Conservation (phyloP, 2,888 invertebrate species). For the Galerucella calmariensis region DNA sequence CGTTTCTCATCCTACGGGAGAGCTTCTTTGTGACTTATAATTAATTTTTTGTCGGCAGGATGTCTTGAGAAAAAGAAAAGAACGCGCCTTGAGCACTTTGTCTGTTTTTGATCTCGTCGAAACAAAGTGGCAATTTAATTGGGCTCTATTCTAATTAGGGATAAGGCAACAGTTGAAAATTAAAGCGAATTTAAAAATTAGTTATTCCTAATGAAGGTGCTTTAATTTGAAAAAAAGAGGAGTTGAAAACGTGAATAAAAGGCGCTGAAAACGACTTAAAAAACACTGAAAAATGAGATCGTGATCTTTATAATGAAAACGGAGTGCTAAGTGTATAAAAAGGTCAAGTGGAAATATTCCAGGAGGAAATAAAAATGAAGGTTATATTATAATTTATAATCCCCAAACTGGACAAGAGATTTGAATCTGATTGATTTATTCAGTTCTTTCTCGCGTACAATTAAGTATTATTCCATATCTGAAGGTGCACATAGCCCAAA, state of each 20-base stretch:
- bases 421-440: no score
- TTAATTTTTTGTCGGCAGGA: conserved; percentile 58
- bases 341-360: conserved; percentile 8
- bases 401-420: not conserved
- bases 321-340: not conserved
- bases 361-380: not conserved
- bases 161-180: conserved; percentile 31
- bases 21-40: conserved; percentile 56
- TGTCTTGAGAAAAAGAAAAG: conserved; percentile 41
- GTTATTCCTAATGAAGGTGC: conserved; percentile 32
- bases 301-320: conserved; percentile 17
- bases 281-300: conserved; percentile 16
- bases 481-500: no score
- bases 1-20: conserved; percentile 41
- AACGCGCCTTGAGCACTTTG: conserved; percentile 26
- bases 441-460: no score
- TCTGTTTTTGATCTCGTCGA: conserved; percentile 32
- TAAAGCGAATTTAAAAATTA: conserved; percentile 35
- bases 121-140: conserved; percentile 40
- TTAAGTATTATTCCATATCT: no score
- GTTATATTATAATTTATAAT: not conserved
- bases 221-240: conserved; percentile 23
- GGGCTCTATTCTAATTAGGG: conserved; percentile 34
- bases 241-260: conserved; percentile 16
- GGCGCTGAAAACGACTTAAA: not conserved